phyloP scores from a whole-genome alignment of 2,888 invertebrate species.

The Lasioglossum figueresi region DNA sequence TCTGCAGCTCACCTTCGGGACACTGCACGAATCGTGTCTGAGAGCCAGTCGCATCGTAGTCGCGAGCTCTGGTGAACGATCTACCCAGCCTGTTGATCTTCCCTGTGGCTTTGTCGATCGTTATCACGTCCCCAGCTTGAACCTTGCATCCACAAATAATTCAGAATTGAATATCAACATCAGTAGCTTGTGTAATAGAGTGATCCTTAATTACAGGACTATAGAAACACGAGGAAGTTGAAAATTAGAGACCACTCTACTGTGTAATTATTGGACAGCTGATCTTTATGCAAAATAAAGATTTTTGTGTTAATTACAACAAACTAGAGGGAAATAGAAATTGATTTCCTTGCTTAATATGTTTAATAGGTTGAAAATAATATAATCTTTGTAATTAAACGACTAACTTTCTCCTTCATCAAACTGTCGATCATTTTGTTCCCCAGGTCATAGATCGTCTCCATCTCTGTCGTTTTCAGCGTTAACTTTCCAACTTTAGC shows the following conservation, averaged over 20 bases:
- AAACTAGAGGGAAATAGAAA: too few relatives aligned
- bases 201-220: neutral
- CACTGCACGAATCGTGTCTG: conserved; percentile 97
- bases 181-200: neutral
- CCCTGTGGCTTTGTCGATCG: conserved; percentile 99
- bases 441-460: conserved; percentile 99
- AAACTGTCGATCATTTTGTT: conserved; percentile 99
- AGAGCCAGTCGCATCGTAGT: conserved; percentile 97
- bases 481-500: conserved; percentile 97
- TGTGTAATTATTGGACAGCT: neutral
- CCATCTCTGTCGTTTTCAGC: conserved; percentile 99
- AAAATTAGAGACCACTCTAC: neutral
- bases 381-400: neutral
- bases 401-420: conserved; percentile 94
- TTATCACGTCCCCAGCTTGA: conserved; percentile 97
- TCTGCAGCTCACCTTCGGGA: conserved; percentile 99
- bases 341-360: too few relatives aligned
- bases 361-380: too few relatives aligned
- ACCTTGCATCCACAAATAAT: conserved; percentile 84
- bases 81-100: conserved; percentile 95
- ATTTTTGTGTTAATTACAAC: too few relatives aligned
- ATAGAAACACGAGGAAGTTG: neutral
- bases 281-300: too few relatives aligned
- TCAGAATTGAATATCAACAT: neutral
- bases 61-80: conserved; percentile 97